Evolutionary conservation across 2,797 vertebrate species (phyloP).

Genomic region (Odontamblyopus rebecca): DNA sequence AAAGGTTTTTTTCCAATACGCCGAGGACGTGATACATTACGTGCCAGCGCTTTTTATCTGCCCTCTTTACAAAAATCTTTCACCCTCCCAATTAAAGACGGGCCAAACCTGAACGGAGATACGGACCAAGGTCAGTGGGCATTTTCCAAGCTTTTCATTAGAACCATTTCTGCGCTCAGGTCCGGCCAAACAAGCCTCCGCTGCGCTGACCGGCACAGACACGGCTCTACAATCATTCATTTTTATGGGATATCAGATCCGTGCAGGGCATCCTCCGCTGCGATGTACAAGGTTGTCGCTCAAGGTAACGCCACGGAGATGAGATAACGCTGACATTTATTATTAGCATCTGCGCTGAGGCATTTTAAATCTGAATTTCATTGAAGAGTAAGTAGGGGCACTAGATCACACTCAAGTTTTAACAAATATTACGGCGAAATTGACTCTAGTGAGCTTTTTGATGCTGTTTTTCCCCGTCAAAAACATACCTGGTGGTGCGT

Average conservation of each 20-base stretch:
- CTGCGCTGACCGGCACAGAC: slow-evolving; percentile 27
- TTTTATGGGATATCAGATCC: slow-evolving; percentile 29
- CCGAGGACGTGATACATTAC: slow-evolving; percentile 38
- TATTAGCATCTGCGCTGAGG: background rate
- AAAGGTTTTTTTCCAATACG: slow-evolving; percentile 28
- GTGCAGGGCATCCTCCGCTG: slow-evolving; percentile 12
- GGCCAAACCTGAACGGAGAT: slow-evolving; percentile 59
- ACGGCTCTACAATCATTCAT: slow-evolving; percentile 35
- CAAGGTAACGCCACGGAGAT: slow-evolving; percentile 22
- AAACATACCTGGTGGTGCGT: too few species aligned
- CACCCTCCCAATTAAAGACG: slow-evolving; percentile 46
- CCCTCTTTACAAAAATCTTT: slow-evolving; percentile 30
- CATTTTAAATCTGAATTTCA: background rate
- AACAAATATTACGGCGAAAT: too few species aligned
- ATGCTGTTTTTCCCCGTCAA: too few species aligned
- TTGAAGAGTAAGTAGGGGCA: background rate
- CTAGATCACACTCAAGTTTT: too few species aligned
- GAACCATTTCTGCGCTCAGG: slow-evolving; percentile 26
- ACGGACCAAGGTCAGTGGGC: slow-evolving; percentile 55
- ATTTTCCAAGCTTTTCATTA: slow-evolving; percentile 43
- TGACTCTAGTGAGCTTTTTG: too few species aligned
- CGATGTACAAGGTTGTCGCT: slow-evolving; percentile 16
- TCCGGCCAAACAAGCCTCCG: slow-evolving; percentile 39
- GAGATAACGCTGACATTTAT: background rate
- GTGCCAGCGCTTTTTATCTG: slow-evolving; percentile 38